Evolutionary conservation across 1,140 invertebrate genomes (phyloP).

Genomic region (Bradysia coprophila): DNA sequence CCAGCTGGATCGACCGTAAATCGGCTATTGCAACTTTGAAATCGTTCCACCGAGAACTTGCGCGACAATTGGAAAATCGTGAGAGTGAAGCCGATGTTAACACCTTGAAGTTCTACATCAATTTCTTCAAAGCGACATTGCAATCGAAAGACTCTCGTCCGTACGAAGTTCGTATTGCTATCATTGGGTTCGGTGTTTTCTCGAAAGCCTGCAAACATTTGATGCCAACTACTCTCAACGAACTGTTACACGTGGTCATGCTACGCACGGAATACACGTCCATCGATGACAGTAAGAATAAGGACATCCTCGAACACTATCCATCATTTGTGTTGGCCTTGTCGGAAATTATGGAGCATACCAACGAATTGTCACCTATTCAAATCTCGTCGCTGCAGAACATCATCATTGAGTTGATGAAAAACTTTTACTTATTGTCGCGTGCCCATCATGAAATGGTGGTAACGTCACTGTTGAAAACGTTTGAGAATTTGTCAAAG

Average conservation of each 20-base stretch:
- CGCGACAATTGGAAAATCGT: constrained; percentile 8
- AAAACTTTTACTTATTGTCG: constrained; percentile 26
- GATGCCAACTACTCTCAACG: constrained; percentile 7
- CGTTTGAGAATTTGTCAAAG: constrained; percentile 19
- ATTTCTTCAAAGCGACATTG: neutral
- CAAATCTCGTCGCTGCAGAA: constrained; percentile 23
- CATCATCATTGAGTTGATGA: constrained; percentile 22
- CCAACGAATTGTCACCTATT: constrained; percentile 16
- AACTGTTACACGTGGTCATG: constrained; percentile 14
- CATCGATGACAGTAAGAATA: constrained; percentile 7
- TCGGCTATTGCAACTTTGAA: constrained; percentile 12
- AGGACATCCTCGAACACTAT: constrained; percentile 13
- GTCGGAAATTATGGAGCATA: constrained; percentile 19
- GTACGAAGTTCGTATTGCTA: constrained; percentile 14
- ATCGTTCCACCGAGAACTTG: constrained; percentile 18
- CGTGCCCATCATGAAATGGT: constrained; percentile 12
- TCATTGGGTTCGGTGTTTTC: constrained; percentile 20
- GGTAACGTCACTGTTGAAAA: constrained; percentile 18
- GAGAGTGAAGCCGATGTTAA: constrained; percentile 7
- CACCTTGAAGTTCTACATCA: neutral
- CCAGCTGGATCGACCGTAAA: constrained; percentile 9
- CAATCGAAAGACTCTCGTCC: neutral
- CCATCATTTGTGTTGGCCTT: constrained; percentile 18
- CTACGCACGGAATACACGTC: constrained; percentile 18
- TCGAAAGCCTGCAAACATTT: constrained; percentile 10